Evolutionary conservation across 2,797 vertebrate species (phyloP).

Genomic region (Oryzias dopingdopingensis): DNA sequence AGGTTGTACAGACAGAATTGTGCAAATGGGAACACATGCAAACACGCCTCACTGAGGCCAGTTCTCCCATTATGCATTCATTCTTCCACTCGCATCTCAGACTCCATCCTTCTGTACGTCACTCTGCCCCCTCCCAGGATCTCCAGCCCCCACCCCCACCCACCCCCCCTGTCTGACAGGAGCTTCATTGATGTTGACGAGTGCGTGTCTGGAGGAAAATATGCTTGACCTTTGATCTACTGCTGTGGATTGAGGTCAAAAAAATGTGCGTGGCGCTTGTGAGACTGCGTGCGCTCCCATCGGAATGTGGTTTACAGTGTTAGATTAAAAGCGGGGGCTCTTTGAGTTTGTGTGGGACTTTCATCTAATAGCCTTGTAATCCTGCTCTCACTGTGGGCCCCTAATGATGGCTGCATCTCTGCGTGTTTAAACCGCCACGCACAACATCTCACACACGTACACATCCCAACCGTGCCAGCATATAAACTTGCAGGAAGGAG

Average conservation of each 20-base stretch:
- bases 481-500: conserved; percentile 47
- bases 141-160: background rate
- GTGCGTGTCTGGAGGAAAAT: conserved; percentile 44
- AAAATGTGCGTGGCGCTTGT: conserved; percentile 1
- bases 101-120: background rate
- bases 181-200: conserved; percentile 22
- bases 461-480: conserved; percentile 35
- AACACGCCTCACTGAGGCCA: background rate
- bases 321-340: conserved; percentile 57
- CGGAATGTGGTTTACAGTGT: conserved; percentile 57
- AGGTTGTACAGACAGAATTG: too few species aligned
- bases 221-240: conserved; percentile 57
- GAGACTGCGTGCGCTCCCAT: conserved; percentile 15
- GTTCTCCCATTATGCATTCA: background rate
- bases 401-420: conserved; percentile 55
- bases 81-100: background rate
- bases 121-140: conserved; percentile 11
- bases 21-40: background rate
- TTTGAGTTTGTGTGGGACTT: conserved; percentile 65
- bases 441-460: conserved; percentile 37
- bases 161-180: background rate
- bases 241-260: conserved; percentile 22
- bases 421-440: conserved; percentile 32
- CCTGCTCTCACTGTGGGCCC: conserved; percentile 56
- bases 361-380: conserved; percentile 65